These are phyloP conservation scores for Jacana jacana DNA, from an alignment of 2,113 vertebrate genomes.

Conservation along the genomic window DNA sequence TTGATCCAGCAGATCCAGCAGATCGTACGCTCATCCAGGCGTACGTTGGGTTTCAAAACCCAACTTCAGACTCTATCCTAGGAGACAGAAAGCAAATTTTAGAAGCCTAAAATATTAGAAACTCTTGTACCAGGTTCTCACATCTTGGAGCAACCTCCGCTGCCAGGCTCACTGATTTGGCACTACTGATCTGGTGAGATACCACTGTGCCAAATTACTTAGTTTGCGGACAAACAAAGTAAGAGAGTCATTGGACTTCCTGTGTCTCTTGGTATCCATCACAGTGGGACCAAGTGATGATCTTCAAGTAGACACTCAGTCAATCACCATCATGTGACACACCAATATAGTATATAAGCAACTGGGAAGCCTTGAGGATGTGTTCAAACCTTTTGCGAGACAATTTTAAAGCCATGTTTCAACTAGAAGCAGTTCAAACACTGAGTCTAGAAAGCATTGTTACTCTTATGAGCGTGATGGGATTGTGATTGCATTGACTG, in stretches of 20 bases:
- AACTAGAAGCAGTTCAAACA: background rate
- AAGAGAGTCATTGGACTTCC: background rate
- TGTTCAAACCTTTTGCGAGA: background rate
- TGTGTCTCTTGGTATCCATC: background rate
- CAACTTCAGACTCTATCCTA: background rate
- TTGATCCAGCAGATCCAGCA: no score
- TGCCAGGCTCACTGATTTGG: background rate
- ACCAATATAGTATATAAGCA: background rate
- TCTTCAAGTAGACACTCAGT: background rate
- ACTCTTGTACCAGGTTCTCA: background rate
- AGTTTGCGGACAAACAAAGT: background rate
- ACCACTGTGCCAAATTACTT: background rate
- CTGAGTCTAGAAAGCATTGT: background rate
- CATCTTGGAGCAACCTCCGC: background rate
- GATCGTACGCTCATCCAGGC: no score
- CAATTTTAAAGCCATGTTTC: background rate
- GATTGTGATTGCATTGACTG: background rate
- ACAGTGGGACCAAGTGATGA: background rate
- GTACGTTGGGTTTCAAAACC: no score
- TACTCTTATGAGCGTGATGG: background rate
- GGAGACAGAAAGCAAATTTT: background rate
- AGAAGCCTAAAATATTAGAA: background rate
- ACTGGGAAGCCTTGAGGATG: background rate
- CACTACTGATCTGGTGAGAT: background rate
- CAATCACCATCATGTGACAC: fast-evolving